A percentile compares a stretch with the other conserved stretches of the same genome.
Evolutionary conservation across 2,888 invertebrate genomes (phyloP).

Genomic region (Drosophila hamatofila): DNA sequence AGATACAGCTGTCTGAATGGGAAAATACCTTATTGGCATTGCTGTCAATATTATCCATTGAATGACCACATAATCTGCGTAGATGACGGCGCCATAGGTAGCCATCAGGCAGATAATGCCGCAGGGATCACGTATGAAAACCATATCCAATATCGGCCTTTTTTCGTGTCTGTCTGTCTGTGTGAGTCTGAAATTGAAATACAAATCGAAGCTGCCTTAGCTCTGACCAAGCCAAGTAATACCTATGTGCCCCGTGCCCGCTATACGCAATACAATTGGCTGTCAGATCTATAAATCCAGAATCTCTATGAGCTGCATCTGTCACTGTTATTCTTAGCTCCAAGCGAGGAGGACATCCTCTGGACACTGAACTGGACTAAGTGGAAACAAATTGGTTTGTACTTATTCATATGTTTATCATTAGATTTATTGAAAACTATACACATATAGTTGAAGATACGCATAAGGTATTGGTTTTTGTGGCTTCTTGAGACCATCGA

Average conservation of each 20-base stretch:
- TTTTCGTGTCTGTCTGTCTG: constrained; percentile 1
- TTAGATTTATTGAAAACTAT: constrained; percentile 51
- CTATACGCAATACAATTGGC: too few species aligned
- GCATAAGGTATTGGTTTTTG: constrained; percentile 19
- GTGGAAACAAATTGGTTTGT: constrained; percentile 18
- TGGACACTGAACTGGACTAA: neutral
- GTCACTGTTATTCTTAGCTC: too few species aligned
- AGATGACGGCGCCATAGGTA: constrained; percentile 92
- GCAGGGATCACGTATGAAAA: constrained; percentile 92
- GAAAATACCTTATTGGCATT: constrained; percentile 90
- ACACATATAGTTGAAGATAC: constrained; percentile 24
- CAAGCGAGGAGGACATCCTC: neutral
- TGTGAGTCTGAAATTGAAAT: constrained; percentile 64
- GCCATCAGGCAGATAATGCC: constrained; percentile 92
- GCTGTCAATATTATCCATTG: constrained; percentile 93
- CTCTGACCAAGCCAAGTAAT: neutral
- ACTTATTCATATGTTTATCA: constrained; percentile 50
- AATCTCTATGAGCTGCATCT: neutral
- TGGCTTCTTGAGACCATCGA: constrained; percentile 34
- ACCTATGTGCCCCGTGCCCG: too few species aligned
- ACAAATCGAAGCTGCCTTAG: constrained; percentile 57
- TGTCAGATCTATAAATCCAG: too few species aligned
- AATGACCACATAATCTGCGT: constrained; percentile 95
- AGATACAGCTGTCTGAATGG: neutral
- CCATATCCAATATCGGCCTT: constrained; percentile 84